phyloP scores from a whole-genome alignment of 2,888 invertebrate species.

The Willowsia nigromaculata region DNA sequence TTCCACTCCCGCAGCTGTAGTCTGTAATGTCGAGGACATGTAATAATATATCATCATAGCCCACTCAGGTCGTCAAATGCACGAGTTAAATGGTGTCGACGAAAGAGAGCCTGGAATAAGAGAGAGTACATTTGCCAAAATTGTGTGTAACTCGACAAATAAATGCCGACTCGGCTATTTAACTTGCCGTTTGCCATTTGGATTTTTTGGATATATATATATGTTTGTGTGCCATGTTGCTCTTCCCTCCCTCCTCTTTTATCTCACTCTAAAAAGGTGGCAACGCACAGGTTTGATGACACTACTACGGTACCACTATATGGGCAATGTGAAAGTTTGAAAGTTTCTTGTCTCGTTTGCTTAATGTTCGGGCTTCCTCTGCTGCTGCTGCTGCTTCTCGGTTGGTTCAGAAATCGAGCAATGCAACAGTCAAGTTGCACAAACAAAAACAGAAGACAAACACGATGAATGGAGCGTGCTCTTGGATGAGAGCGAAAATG shows the following conservation, averaged over 20 bases:
- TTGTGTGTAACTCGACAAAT: conserved; percentile 52
- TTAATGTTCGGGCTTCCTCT: not conserved
- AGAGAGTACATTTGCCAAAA: conserved; percentile 52
- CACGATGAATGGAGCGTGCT: conserved; percentile 26
- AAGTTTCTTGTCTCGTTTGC: not conserved
- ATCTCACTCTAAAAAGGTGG: conserved; percentile 12
- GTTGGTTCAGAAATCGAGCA: conserved; percentile 21
- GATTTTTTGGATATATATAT: conserved; percentile 6
- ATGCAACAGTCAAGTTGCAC: conserved; percentile 48
- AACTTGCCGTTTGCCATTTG: conserved; percentile 30
- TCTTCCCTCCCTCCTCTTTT: not conserved
- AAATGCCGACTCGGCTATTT: conserved; percentile 20
- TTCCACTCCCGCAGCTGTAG: conserved; percentile 24
- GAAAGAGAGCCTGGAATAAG: not conserved
- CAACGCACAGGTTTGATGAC: conserved; percentile 28
- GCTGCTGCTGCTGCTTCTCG: not conserved
- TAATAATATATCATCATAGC: conserved; percentile 59
- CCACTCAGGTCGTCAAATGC: conserved; percentile 56
- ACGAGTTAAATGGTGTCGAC: conserved; percentile 49
- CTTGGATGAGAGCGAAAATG: conserved; percentile 18
- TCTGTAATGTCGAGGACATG: conserved; percentile 40
- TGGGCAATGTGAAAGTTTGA: conserved; percentile 8
- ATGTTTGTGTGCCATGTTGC: not conserved
- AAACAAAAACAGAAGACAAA: conserved; percentile 46
- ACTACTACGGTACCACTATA: not conserved